Evolutionary conservation across 1,140 invertebrate genomes (phyloP).

Genomic region (Hermetia illucens): DNA sequence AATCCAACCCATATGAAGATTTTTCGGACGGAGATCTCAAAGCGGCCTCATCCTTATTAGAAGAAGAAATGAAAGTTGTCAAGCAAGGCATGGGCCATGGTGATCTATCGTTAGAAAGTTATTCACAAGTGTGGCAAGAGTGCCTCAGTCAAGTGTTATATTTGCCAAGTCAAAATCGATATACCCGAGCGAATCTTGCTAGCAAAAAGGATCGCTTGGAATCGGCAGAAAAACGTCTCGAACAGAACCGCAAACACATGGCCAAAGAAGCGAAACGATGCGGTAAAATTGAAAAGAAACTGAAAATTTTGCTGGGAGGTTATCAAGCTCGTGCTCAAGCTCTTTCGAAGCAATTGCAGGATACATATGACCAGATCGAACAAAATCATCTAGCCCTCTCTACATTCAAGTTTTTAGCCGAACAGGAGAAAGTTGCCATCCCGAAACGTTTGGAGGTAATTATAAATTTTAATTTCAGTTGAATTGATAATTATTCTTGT

Average conservation of each 20-base stretch:
- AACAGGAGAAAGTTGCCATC: conserved; percentile 83
- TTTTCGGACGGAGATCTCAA: conserved; percentile 55
- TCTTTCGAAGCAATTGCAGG: conserved; percentile 80
- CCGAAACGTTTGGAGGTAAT: conserved; percentile 70
- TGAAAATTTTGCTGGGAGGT: conserved; percentile 84
- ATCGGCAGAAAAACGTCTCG: conserved; percentile 80
- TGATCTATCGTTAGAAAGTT: conserved; percentile 79
- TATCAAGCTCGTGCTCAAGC: conserved; percentile 75
- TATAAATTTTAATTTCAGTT: neutral
- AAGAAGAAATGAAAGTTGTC: conserved; percentile 77
- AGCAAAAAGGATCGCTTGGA: conserved; percentile 93
- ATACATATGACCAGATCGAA: conserved; percentile 80
- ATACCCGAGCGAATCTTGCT: conserved; percentile 85
- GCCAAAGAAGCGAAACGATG: conserved; percentile 89
- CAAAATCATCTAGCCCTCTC: conserved; percentile 76
- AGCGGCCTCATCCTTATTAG: conserved; percentile 50
- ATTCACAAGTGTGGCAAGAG: conserved; percentile 94
- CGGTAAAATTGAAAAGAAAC: conserved; percentile 94
- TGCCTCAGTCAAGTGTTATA: conserved; percentile 81
- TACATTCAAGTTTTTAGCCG: conserved; percentile 82
- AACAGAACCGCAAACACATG: conserved; percentile 90
- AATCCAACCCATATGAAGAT: conserved; percentile 71
- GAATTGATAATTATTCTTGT: conserved; percentile 7
- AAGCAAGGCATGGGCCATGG: conserved; percentile 90
- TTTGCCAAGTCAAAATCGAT: conserved; percentile 75